phyloP scores from a whole-genome alignment of 1,140 invertebrate genomes.

The Oncopodura yosiiana region DNA sequence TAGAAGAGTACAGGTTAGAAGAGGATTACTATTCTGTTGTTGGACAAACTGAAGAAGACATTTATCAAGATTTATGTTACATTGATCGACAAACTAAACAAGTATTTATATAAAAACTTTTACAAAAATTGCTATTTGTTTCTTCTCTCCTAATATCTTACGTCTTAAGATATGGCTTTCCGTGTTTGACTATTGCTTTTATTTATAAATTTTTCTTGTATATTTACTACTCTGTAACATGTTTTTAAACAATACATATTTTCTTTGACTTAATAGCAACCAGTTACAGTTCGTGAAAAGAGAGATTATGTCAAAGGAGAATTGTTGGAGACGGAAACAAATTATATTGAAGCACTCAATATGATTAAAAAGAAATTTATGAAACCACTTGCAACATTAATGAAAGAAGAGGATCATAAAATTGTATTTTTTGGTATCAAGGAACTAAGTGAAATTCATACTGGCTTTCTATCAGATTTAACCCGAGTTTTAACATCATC shows the following conservation, averaged over 20 bases:
- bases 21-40: conserved; percentile 35
- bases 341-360: conserved; percentile 87
- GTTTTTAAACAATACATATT: not conserved
- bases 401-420: conserved; percentile 63
- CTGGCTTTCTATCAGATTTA: conserved; percentile 70
- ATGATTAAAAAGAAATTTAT: conserved; percentile 77
- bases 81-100: conserved; percentile 40
- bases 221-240: not conserved
- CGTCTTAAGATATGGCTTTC: too few relatives aligned
- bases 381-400: conserved; percentile 56
- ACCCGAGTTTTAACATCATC: conserved; percentile 47
- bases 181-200: too few relatives aligned
- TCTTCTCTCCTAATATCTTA: not conserved
- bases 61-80: conserved; percentile 69
- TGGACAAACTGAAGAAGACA: conserved; percentile 55
- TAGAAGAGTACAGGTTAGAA: conserved; percentile 21
- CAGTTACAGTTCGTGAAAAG: conserved; percentile 53
- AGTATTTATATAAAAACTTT: conserved; percentile 14
- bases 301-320: conserved; percentile 92
- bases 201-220: too few relatives aligned
- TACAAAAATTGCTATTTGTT: not conserved
- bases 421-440: conserved; percentile 82
- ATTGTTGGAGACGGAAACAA: conserved; percentile 89
- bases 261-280: conserved; percentile 17
- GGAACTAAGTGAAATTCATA: conserved; percentile 78